phyloP scores from a whole-genome alignment of 2,797 vertebrate genomes.

The Lithobates pipiens region DNA sequence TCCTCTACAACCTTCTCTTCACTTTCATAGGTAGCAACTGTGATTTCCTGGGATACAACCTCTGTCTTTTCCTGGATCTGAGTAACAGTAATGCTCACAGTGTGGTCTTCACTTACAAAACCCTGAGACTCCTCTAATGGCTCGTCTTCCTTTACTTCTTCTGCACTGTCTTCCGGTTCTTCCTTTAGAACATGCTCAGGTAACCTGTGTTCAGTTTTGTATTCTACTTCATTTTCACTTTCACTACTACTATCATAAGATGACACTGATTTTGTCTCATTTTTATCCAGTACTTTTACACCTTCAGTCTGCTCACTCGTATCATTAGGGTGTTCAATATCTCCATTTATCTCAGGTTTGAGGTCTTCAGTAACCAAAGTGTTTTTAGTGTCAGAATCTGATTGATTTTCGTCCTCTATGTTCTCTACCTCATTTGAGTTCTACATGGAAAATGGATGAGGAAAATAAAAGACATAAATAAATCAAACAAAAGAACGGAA shows the following conservation, averaged over 20 bases:
- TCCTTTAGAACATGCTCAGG: conserved; percentile 84
- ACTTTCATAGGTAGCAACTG: conserved; percentile 64
- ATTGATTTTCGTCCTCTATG: conserved; percentile 83
- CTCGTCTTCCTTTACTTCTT: conserved; percentile 54
- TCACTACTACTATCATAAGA: conserved; percentile 86
- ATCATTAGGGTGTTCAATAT: conserved; percentile 72
- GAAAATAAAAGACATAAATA: conserved; percentile 77
- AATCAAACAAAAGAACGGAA: conserved; percentile 80
- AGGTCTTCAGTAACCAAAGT: conserved; percentile 86
- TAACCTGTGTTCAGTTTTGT: conserved; percentile 83
- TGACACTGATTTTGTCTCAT: conserved; percentile 76
- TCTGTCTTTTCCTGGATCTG: conserved; percentile 71
- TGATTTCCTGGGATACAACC: conserved; percentile 61
- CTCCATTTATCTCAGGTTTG: conserved; percentile 78
- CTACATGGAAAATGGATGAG: conserved; percentile 80
- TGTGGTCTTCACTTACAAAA: conserved; percentile 67
- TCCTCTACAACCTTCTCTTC: conserved; percentile 70
- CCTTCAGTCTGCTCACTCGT: conserved; percentile 72
- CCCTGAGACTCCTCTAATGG: conserved; percentile 65
- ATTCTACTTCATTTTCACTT: conserved; percentile 93
- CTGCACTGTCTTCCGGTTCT: conserved; percentile 76
- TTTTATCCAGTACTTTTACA: conserved; percentile 74
- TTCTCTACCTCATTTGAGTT: conserved; percentile 86
- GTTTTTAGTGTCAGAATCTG: conserved; percentile 93
- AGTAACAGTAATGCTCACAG: conserved; percentile 70